Conservation (phyloP, 2,888 invertebrate species). For the Limnephilus marmoratus region DNA sequence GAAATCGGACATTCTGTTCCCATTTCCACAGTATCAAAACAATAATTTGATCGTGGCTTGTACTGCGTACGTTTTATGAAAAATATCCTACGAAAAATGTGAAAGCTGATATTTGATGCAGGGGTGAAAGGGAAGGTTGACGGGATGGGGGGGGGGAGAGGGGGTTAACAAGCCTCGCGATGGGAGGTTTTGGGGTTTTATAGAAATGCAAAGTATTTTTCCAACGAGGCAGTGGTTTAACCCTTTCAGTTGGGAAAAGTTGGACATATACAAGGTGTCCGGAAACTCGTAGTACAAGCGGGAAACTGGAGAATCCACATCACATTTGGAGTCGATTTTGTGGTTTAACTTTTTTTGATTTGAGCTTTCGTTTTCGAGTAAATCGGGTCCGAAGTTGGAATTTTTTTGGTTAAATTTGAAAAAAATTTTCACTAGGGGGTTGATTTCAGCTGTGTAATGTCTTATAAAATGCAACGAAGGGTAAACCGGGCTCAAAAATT, state of each 20-base stretch:
- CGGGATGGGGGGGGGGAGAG: background rate
- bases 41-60: background rate
- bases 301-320: too few species aligned
- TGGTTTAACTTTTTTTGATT: too few species aligned
- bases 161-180: background rate
- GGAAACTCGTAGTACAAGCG: too few species aligned
- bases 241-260: background rate
- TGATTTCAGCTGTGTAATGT: too few species aligned
- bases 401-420: too few species aligned
- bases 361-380: too few species aligned
- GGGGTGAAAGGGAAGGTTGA: background rate
- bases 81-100: background rate
- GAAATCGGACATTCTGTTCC: background rate
- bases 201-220: slow-evolving; percentile 14
- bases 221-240: background rate
- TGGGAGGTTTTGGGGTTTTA: background rate
- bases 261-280: too few species aligned
- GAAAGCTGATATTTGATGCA: background rate
- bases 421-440: too few species aligned
- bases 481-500: too few species aligned
- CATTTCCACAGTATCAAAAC: background rate
- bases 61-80: background rate
- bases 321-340: too few species aligned
- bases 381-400: too few species aligned
- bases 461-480: too few species aligned